Evolutionary conservation across 2,797 vertebrate genomes (phyloP), one percentile per base, ranked within the genome.

Genomic region (Sebastolobus alascanus): DNA sequence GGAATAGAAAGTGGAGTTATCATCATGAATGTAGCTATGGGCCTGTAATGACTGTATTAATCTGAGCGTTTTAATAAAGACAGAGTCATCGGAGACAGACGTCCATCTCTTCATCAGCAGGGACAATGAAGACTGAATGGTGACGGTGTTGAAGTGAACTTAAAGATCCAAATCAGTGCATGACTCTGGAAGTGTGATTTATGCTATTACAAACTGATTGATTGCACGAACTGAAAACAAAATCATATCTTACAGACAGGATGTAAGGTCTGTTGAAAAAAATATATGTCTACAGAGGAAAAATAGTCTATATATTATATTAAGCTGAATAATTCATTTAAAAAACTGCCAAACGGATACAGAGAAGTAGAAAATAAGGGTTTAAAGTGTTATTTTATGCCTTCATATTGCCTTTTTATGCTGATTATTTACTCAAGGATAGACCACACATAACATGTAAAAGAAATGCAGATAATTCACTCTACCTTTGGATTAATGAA

Each of bases 31-130:
- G 31, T 54, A 74, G 20, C 20, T 37, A 22, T 13, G 35, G 18
- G 75, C 22, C 65, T 46, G 2, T 80, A 73, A 80, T 43, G 50
- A 54, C 63, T 59, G 38, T n/a, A 76, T 80, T 70, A 77, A 73
- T 85, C 40, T 65, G 65, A 68, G 37, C 1, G 1, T 55, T 76
- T 40, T 73, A 68, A 58, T 75, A 35, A 74, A 87, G 69, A 73
- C 67, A 38, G 18, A 72, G 35, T 64, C 58, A 70, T 60, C 20
- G 66, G 37, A 55, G 55, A 59, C 68, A 60, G 76, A 84, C 8
- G 5, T 71, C 46, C 8, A 5, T 65, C 33, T 85, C 60, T 43
- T 77, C 31, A 77, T 85, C 52, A 55, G 55, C 60, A 72, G 14
- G 31, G 43, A 37, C 2, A 3, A 38, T 50, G 20, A 50, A 38